Percentiles rank a stretch among this genome's conserved stretches.
Conservation (phyloP, 2,113 vertebrate species). For the rabbit (Oryctolagus cuniculus) region mOryCun1.1 NC_091453.1:85761001-85761500, state of each 20-base stretch:
- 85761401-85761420: not conserved
- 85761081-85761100: no score
- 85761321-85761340: not conserved
- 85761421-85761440: not conserved
- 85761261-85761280: not conserved
- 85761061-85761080: not conserved
- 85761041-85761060: conserved; percentile 2
- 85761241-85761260: not conserved
- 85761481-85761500: not conserved
- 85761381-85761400: conserved; percentile 11
- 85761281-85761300: not conserved
- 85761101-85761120: not conserved
- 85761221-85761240: not conserved
- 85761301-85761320: not conserved
- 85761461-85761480: not conserved
- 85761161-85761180: not conserved
- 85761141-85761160: not conserved
- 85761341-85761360: not conserved
- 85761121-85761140: not conserved
- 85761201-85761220: not conserved
- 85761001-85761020: not conserved
- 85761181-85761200: not conserved
- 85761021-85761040: not conserved
- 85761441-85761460: not conserved
- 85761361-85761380: not conserved